Evolutionary conservation across 2,113 vertebrate species (phyloP).

Genomic region (Mustela lutreola): DNA sequence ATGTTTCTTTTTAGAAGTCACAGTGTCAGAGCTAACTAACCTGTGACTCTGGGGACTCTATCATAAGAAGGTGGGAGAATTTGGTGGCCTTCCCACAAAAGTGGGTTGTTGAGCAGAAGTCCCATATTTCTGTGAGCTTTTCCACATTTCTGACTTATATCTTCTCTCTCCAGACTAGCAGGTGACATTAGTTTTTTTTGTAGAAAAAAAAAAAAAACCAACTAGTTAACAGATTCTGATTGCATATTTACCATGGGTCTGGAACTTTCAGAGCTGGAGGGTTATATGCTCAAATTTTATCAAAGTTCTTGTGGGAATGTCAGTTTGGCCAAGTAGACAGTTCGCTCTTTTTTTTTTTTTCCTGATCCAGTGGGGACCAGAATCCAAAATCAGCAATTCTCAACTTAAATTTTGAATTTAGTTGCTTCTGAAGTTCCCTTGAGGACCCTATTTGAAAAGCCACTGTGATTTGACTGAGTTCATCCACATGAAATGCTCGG

Average conservation of each 20-base stretch:
- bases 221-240: background rate
- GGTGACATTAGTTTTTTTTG: background rate
- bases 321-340: background rate
- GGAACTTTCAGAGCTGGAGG: background rate
- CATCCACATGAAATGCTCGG: rapidly evolving
- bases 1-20: background rate
- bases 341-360: background rate
- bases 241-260: background rate
- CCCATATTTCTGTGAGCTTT: background rate
- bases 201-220: background rate
- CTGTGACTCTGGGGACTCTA: background rate
- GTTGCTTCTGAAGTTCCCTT: background rate
- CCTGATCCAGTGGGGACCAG: background rate
- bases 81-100: background rate
- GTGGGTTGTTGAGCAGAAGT: background rate
- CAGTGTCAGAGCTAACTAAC: background rate
- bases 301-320: background rate
- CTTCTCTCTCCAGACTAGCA: background rate
- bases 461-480: background rate
- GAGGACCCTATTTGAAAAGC: background rate
- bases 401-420: background rate
- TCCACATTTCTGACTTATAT: background rate
- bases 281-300: background rate
- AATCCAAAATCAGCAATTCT: background rate
- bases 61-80: background rate